Percentiles rank a stretch among this genome's conserved stretches.
Evolutionary conservation across 2,888 invertebrate genomes (phyloP).

Genomic region (Agrochola litura): DNA sequence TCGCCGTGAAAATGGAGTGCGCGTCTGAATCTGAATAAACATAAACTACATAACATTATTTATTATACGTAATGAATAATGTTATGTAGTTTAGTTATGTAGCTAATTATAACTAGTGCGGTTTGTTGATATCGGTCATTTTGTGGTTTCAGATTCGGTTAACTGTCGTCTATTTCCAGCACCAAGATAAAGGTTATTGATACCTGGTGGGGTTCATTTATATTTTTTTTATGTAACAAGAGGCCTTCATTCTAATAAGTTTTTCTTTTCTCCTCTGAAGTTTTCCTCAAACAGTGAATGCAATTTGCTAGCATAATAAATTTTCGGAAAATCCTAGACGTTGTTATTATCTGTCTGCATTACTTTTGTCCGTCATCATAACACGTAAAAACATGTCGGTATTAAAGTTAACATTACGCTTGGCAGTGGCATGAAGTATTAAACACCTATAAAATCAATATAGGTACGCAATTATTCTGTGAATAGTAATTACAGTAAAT

Average conservation of each 20-base stretch:
- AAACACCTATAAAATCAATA: slow-evolving; percentile 55
- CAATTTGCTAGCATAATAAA: neutral
- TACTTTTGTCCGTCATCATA: slow-evolving; percentile 22
- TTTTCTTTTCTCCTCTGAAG: neutral
- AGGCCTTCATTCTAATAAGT: neutral
- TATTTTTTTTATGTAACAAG: neutral
- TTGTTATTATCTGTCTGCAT: slow-evolving; percentile 17
- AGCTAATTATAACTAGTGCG: slow-evolving; percentile 26
- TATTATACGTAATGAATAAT: slow-evolving; percentile 7
- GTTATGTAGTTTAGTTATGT: too few species aligned
- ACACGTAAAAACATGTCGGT: slow-evolving; percentile 21
- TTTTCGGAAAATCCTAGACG: slow-evolving; percentile 3
- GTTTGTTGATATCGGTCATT: slow-evolving; percentile 21
- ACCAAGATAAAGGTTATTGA: slow-evolving; percentile 5
- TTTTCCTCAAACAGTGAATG: neutral
- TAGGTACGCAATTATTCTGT: slow-evolving; percentile 43
- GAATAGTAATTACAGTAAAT: slow-evolving; percentile 59
- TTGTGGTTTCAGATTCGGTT: slow-evolving; percentile 21
- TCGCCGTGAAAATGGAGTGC: slow-evolving; percentile 27
- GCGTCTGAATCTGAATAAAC: slow-evolving; percentile 19
- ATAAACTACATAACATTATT: slow-evolving; percentile 18
- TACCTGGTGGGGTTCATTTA: neutral
- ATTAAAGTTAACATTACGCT: slow-evolving; percentile 44
- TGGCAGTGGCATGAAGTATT: slow-evolving; percentile 50
- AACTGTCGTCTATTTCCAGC: slow-evolving; percentile 9